Conservation (phyloP, 1,140 invertebrate genomes). For the Aphis craccivora region DNA sequence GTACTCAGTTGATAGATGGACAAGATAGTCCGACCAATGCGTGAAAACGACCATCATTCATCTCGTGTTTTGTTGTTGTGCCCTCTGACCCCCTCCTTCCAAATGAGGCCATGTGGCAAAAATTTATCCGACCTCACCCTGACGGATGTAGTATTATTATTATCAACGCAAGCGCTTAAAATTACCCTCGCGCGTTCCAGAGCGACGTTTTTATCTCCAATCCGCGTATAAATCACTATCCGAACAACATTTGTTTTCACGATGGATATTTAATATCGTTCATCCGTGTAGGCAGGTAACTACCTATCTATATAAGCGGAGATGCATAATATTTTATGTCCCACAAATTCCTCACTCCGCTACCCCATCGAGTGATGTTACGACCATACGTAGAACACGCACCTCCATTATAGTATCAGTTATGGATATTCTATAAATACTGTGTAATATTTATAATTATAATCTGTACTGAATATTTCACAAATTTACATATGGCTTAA, state of each 20-base stretch:
- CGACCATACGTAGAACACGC: neutral
- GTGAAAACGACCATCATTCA: slow-evolving; percentile 26
- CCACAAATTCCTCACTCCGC: neutral
- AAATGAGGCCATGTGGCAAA: neutral
- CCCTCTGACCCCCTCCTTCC: neutral
- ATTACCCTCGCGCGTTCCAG: neutral
- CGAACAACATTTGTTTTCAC: slow-evolving; percentile 17
- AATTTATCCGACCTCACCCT: neutral
- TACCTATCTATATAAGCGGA: neutral
- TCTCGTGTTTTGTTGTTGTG: neutral
- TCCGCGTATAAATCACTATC: slow-evolving; percentile 36
- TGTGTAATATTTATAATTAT: neutral
- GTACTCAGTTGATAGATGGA: slow-evolving; percentile 24
- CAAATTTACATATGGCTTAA: neutral
- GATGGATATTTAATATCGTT: neutral
- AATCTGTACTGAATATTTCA: neutral
- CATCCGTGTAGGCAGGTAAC: neutral
- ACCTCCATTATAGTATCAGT: neutral
- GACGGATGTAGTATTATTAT: neutral
- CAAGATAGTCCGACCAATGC: neutral
- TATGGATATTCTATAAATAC: neutral
- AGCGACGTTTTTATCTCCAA: slow-evolving; percentile 2
- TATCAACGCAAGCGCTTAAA: neutral
- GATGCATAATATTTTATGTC: neutral
- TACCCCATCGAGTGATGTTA: neutral